Evolutionary conservation across 1,140 invertebrate species (phyloP).

Genomic region (Aphelinus atriplicis): DNA sequence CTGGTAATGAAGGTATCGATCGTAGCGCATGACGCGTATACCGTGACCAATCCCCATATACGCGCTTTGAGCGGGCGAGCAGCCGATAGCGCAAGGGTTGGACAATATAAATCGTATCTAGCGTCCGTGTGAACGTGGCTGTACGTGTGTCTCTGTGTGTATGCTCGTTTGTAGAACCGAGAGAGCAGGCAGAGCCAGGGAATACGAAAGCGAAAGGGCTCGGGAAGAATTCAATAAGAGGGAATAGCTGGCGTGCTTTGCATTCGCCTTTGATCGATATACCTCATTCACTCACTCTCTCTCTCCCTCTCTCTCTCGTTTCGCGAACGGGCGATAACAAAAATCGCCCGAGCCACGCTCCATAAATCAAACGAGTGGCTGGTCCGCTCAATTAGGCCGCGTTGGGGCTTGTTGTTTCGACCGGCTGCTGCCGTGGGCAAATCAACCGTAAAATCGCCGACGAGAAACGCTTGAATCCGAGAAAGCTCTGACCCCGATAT

Average conservation of each 20-base stretch:
- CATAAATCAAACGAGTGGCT: conserved; percentile 9
- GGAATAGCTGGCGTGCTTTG: conserved; percentile 32
- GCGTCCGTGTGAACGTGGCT: not conserved
- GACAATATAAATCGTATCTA: conserved; percentile 45
- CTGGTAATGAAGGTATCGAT: conserved; percentile 51
- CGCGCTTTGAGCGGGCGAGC: not conserved
- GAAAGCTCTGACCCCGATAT: too few species aligned
- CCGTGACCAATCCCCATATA: conserved; percentile 51
- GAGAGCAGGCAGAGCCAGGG: not conserved
- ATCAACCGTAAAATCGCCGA: too few species aligned
- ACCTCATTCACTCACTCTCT: conserved; percentile 3
- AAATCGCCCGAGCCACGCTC: not conserved
- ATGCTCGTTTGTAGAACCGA: conserved; percentile 29
- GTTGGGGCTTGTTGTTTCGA: not conserved
- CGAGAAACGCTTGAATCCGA: too few species aligned
- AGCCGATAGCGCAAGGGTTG: conserved; percentile 47
- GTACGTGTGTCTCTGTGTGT: too few species aligned
- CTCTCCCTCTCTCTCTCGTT: not conserved
- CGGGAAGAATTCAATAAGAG: conserved; percentile 37
- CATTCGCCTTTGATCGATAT: conserved; percentile 32
- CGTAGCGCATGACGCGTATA: conserved; percentile 32
- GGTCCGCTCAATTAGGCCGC: conserved; percentile 11
- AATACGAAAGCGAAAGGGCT: conserved; percentile 22
- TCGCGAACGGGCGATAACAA: not conserved
- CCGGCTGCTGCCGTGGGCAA: too few species aligned